These are phyloP conservation scores for Alaudala cheleensis DNA, from an alignment of 2,113 vertebrate species.

Conservation along the genomic window DNA sequence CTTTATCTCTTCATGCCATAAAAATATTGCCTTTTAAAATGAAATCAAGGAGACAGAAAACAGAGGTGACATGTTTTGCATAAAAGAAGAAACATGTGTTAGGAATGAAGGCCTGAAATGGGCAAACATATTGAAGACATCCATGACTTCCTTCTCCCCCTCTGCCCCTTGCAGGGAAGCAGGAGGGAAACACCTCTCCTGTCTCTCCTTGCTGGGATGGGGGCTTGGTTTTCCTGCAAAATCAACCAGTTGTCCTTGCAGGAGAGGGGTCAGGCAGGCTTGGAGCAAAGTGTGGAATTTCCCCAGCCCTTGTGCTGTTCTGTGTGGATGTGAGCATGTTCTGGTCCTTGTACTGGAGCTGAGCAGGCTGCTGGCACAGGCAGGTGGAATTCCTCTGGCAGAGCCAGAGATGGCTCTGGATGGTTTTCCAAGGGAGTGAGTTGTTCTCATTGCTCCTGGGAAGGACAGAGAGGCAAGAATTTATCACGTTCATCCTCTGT, in stretches of 20 bases:
- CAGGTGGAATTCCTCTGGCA: constrained; percentile 40
- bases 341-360: neutral
- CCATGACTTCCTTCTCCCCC: neutral
- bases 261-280: neutral
- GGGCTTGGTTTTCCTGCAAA: neutral
- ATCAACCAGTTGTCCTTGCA: neutral
- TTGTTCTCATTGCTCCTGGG: neutral
- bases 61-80: constrained; percentile 67
- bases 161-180: neutral
- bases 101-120: constrained; percentile 49
- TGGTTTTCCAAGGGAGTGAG: neutral
- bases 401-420: neutral
- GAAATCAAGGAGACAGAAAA: constrained; percentile 73
- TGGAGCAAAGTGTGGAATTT: neutral
- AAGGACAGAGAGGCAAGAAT: neutral
- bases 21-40: constrained; percentile 67
- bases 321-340: rapidly evolving
- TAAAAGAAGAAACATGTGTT: constrained; percentile 72
- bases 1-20: constrained; percentile 58
- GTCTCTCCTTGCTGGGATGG: neutral
- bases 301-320: neutral
- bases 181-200: neutral
- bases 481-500: neutral
- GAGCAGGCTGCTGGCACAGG: neutral
- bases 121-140: constrained; percentile 58